Evolutionary conservation across 2,888 invertebrate species (phyloP).

Genomic region (Trimorus sp.): DNA sequence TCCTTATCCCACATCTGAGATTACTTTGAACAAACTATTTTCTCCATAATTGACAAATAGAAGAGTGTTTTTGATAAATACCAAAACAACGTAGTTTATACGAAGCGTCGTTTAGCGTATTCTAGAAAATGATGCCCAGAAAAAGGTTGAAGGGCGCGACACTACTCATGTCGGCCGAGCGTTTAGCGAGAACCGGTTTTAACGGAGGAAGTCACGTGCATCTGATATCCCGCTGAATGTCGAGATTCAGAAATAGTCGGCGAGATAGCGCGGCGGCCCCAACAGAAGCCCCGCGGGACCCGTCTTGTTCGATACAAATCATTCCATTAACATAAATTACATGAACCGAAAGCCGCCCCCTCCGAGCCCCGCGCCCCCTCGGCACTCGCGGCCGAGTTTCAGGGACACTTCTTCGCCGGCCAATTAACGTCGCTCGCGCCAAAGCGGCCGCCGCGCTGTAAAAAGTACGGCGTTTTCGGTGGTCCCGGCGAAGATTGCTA

Average conservation of each 20-base stretch:
- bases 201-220: slow-evolving; percentile 59
- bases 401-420: too few species aligned
- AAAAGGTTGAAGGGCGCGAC: slow-evolving; percentile 62
- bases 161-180: slow-evolving; percentile 56
- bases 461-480: too few species aligned
- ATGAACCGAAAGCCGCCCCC: neutral
- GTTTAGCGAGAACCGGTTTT: slow-evolving; percentile 69
- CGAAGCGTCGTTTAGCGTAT: slow-evolving; percentile 31
- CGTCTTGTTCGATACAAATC: slow-evolving; percentile 8
- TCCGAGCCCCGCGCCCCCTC: too few species aligned
- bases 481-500: slow-evolving; percentile 10
- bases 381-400: too few species aligned
- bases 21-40: too few species aligned
- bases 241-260: slow-evolving; percentile 42
- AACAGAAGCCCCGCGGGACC: slow-evolving; percentile 5
- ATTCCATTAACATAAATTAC: slow-evolving; percentile 5
- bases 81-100: too few species aligned
- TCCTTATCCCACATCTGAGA: too few species aligned
- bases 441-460: too few species aligned
- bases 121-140: slow-evolving; percentile 48
- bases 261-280: slow-evolving; percentile 24
- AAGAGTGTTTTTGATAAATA: too few species aligned
- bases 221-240: slow-evolving; percentile 59
- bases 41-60: too few species aligned
- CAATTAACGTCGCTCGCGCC: too few species aligned